These are phyloP conservation scores for Drosophila paulistorum DNA, from an alignment of 1,140 invertebrate species.

Conservation along the genomic window DNA sequence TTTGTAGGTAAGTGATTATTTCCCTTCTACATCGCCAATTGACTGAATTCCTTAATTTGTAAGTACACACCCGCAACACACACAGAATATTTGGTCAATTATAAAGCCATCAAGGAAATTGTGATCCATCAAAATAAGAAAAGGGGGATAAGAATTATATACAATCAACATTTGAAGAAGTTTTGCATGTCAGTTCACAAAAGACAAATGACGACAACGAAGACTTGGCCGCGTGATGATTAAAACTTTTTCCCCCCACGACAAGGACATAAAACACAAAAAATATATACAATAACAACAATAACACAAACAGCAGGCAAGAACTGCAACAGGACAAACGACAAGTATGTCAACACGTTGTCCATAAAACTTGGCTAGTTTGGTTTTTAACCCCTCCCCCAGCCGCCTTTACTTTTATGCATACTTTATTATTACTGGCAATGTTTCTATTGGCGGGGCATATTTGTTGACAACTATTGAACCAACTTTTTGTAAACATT, in stretches of 20 bases:
- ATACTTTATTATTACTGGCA: background rate
- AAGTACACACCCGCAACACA: slow-evolving; percentile 43
- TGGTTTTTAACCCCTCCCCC: background rate
- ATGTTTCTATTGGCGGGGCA: background rate
- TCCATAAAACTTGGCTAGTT: slow-evolving; percentile 53
- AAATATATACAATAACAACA: slow-evolving; percentile 6
- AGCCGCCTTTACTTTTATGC: background rate
- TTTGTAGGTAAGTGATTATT: slow-evolving; percentile 22
- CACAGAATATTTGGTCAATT: slow-evolving; percentile 48
- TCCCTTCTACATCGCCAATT: slow-evolving; percentile 6
- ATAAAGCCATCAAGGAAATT: slow-evolving; percentile 54
- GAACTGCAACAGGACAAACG: slow-evolving; percentile 19
- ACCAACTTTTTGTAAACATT: no score
- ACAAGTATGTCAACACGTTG: slow-evolving; percentile 55
- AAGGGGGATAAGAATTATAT: slow-evolving; percentile 19
- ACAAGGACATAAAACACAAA: slow-evolving; percentile 27
- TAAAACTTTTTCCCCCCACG: slow-evolving; percentile 9
- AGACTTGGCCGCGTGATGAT: slow-evolving; percentile 27
- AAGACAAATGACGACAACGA: slow-evolving; percentile 64
- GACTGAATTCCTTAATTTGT: slow-evolving; percentile 17
- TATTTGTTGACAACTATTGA: background rate
- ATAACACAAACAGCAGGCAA: slow-evolving; percentile 5
- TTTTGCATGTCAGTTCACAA: slow-evolving; percentile 57
- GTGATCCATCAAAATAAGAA: slow-evolving; percentile 58
- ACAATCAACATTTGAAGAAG: slow-evolving; percentile 60